Evolutionary conservation across 2,113 vertebrate genomes (phyloP).

Genomic region (Probosciger aterrimus): DNA sequence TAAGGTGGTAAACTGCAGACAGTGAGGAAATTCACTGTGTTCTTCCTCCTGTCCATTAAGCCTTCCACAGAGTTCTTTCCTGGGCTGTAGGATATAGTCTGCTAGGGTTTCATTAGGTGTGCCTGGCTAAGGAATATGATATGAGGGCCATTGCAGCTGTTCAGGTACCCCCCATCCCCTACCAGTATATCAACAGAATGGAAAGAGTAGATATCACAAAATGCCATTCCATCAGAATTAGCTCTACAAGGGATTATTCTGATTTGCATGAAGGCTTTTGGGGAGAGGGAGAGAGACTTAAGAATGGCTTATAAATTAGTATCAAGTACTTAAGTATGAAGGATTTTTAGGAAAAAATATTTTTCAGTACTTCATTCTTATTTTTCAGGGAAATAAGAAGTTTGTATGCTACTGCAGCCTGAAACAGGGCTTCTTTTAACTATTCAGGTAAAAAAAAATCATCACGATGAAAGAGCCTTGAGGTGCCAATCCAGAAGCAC

Average conservation of each 20-base stretch:
- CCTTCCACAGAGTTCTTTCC: background rate
- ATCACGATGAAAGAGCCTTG: background rate
- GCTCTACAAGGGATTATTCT: background rate
- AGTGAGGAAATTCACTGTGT: background rate
- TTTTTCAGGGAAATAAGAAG: background rate
- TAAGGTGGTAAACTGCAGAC: background rate
- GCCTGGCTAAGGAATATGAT: background rate
- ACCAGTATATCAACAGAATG: background rate
- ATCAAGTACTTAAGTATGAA: background rate
- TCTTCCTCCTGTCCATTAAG: background rate
- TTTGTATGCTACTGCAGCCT: background rate
- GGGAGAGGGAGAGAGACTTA: background rate
- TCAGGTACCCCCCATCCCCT: rapidly evolving
- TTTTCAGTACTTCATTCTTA: background rate
- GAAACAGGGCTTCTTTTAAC: background rate
- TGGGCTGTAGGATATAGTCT: background rate
- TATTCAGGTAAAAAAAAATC: background rate
- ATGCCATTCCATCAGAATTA: background rate
- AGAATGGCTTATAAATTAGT: background rate
- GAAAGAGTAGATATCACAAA: background rate
- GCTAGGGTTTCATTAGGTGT: background rate
- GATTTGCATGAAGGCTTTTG: background rate
- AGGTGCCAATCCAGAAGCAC: background rate
- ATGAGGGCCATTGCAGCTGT: background rate
- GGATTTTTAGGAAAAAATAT: background rate